phyloP scores from a whole-genome alignment of 2,888 invertebrate genomes.

The Phytoseiulus persimilis region DNA sequence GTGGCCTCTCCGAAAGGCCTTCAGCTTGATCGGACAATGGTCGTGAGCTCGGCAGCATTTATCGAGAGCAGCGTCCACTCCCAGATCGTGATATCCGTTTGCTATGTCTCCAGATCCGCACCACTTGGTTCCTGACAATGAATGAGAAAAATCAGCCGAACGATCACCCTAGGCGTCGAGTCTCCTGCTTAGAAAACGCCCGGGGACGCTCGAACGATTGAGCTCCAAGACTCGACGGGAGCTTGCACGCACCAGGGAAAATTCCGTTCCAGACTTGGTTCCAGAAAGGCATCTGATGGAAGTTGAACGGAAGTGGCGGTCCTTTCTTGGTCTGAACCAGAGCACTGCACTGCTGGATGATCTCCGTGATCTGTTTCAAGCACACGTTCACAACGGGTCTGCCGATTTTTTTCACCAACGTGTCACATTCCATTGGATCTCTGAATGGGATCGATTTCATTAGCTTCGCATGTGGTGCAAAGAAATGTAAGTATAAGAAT shows the following conservation, averaged over 20 bases:
- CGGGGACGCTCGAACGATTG: no score
- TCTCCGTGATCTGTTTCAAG: constrained; percentile 9
- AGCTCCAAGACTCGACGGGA: no score
- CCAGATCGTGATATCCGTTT: constrained; percentile 19
- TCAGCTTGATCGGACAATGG: constrained; percentile 20
- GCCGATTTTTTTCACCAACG: constrained; percentile 25
- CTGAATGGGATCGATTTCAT: not conserved
- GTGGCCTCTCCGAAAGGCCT: constrained; percentile 26
- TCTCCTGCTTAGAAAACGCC: no score
- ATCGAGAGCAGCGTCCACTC: constrained; percentile 17
- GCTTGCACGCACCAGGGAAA: not conserved
- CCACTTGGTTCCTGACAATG: constrained; percentile 26
- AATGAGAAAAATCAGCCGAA: not conserved
- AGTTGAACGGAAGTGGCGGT: constrained; percentile 1
- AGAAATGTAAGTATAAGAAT: no score
- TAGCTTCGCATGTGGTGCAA: not conserved
- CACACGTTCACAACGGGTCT: constrained; percentile 27
- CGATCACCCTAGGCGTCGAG: no score
- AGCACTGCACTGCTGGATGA: not conserved
- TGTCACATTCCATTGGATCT: constrained; percentile 33
- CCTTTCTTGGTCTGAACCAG: constrained; percentile 16
- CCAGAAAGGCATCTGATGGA: constrained; percentile 32
- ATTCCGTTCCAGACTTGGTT: constrained; percentile 37
- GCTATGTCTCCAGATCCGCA: constrained; percentile 33
- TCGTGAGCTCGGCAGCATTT: constrained; percentile 25